phyloP scores from a whole-genome alignment of 2,888 invertebrate genomes.

The Gymnoscelis rufifasciata region DNA sequence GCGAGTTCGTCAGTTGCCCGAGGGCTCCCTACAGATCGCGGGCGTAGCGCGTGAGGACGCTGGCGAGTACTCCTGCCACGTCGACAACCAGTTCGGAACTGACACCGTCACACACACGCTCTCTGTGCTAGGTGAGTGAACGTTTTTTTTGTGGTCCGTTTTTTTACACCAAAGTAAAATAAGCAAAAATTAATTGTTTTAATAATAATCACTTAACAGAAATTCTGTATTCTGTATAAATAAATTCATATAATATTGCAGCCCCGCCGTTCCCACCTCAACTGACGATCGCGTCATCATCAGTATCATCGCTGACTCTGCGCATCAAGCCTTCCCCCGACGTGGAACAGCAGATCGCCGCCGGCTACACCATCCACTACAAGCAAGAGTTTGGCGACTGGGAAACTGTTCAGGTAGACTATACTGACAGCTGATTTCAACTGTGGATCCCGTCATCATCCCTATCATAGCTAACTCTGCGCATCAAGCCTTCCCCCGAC shows the following conservation, averaged over 20 bases:
- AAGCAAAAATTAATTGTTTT: no score
- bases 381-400: constrained; percentile 97
- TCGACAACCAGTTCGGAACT: constrained; percentile 94
- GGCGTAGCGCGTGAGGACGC: constrained; percentile 93
- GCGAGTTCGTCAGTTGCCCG: constrained; percentile 89
- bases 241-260: no score
- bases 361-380: constrained; percentile 94
- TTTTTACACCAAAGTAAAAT: no score
- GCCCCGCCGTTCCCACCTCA: constrained; percentile 75
- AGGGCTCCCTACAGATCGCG: constrained; percentile 94
- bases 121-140: constrained; percentile 85
- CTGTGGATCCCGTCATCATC: constrained; percentile 72
- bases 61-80: constrained; percentile 95
- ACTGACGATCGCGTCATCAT: constrained; percentile 70
- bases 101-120: constrained; percentile 95
- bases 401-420: constrained; percentile 89
- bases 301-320: constrained; percentile 73
- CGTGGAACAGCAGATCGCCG: constrained; percentile 91
- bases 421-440: no score
- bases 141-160: no score
- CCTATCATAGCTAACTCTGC: constrained; percentile 72
- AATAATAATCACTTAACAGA: no score
- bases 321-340: constrained; percentile 80
- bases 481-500: constrained; percentile 80
- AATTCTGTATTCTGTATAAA: no score